Conservation (phyloP, 1,140 invertebrate species). For the Pogonomyrmex barbatus region DNA sequence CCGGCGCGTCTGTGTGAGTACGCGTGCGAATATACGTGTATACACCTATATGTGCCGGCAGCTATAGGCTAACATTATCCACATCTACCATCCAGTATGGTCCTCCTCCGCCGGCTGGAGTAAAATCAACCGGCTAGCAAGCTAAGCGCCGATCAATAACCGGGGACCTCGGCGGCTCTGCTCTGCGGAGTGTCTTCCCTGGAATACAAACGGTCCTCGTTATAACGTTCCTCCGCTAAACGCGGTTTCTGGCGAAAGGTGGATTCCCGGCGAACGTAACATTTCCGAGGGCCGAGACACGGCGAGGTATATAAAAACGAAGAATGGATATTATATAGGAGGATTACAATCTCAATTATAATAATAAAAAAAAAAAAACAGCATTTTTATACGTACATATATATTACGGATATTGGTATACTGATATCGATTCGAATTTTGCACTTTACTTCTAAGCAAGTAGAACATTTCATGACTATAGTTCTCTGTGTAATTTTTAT, state of each 20-base stretch:
- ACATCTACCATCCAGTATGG: slow-evolving; percentile 79
- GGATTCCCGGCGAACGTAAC: not conserved
- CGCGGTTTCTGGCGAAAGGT: slow-evolving; percentile 34
- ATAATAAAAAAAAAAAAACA: not conserved
- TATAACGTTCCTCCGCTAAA: slow-evolving; percentile 23
- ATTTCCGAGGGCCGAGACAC: not conserved
- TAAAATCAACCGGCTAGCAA: slow-evolving; percentile 78
- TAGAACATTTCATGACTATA: not conserved
- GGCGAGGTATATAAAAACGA: not conserved
- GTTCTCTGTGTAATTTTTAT: not conserved
- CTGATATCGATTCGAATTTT: not conserved
- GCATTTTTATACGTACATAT: not conserved
- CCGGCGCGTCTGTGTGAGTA: not conserved
- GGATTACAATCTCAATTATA: not conserved
- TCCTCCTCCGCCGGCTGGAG: slow-evolving; percentile 80
- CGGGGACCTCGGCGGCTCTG: slow-evolving; percentile 75
- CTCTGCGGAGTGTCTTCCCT: slow-evolving; percentile 67
- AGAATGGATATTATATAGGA: not conserved
- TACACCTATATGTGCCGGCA: slow-evolving; percentile 1
- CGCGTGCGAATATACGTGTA: not conserved
- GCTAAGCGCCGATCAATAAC: slow-evolving; percentile 82
- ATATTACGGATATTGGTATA: not conserved
- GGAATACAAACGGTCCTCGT: slow-evolving; percentile 59
- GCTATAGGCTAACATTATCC: slow-evolving; percentile 78
- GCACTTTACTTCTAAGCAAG: not conserved